Evolutionary conservation across 2,113 vertebrate genomes (phyloP), one percentile per base, ranked within the genome.

Genomic region (Triplophysa siluroides): DNA sequence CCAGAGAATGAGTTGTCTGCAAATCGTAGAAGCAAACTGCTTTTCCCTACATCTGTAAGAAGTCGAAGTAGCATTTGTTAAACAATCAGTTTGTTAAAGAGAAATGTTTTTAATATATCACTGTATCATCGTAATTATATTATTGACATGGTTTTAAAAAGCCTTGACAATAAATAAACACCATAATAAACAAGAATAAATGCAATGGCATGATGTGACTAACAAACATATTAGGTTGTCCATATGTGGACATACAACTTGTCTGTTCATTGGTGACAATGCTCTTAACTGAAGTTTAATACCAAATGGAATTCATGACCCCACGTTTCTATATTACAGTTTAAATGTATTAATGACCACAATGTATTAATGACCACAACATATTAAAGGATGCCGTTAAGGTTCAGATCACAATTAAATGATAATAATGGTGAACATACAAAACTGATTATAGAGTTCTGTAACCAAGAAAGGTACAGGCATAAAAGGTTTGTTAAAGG

Each of bases 1-100:
- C 94, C 94, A 16, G 94, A 94, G 88, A 95, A 95, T 68, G 94
- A 94, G 85, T 93, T 94, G 83, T 95, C 94, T 38, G 94, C 93
- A 45, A 95, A 95, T 54, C 94, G 91, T 12, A 95, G 91, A 54
- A 95, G 89, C 2, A 95, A 90, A 85, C 94, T 95, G 90, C 94
- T 95, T 82, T 95, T 95, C 66, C 94, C 94, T n/a, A 95, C 94
- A 87, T 94, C 94, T 95, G 86, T 77, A 79, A 86, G 63, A 4
- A 83, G 23, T 61, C 24, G 45, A 0, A 67, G 38, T 47, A 64
- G 47, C 41, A 68, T 21, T 3, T 66, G 50, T 68, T 61, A 61
- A 43, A 45, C 12, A 9, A 8, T 52, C 64, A 45, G 24, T 14
- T 11, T 7, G 26, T 38, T 38, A 38, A 38, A 38, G 33, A 38